Conservation (phyloP, 2,113 vertebrate species). For the Pseudorasbora parva region DNA sequence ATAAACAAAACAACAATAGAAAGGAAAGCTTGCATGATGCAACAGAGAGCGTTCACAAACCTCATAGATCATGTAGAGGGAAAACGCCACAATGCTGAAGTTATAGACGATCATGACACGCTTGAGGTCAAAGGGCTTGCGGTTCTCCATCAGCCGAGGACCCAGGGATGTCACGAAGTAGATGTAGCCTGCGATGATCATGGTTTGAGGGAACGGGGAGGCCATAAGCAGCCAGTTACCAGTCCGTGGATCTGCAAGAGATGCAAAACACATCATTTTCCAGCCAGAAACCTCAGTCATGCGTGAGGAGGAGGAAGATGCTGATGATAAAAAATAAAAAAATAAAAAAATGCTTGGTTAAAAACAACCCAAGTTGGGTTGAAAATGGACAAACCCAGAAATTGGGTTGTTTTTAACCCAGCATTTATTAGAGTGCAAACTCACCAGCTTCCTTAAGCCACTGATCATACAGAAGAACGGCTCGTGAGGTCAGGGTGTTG, state of each 20-base stretch:
- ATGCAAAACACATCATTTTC: neutral
- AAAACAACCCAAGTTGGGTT: too few species aligned
- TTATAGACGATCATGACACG: conserved; percentile 83
- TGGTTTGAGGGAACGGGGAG: conserved; percentile 82
- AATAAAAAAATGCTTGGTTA: too few species aligned
- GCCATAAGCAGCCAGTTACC: conserved; percentile 86
- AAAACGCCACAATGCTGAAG: conserved; percentile 81
- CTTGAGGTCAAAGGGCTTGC: conserved; percentile 86
- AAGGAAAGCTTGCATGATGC: neutral
- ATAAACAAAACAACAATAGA: too few species aligned
- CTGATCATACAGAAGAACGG: conserved; percentile 80
- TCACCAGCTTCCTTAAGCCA: conserved; percentile 86
- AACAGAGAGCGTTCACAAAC: conserved; percentile 64
- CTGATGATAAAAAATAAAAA: too few species aligned
- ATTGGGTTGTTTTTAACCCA: too few species aligned
- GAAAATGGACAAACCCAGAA: too few species aligned
- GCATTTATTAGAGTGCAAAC: too few species aligned
- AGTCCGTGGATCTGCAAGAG: conserved; percentile 80
- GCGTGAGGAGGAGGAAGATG: neutral
- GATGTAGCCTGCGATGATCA: conserved; percentile 81
- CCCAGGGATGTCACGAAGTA: conserved; percentile 85
- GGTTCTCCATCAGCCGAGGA: conserved; percentile 87
- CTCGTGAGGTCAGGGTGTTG: conserved; percentile 80
- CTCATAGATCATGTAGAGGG: conserved; percentile 87
- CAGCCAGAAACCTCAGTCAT: neutral